These are phyloP conservation scores for Oreortyx pictus DNA, from an alignment of 2,797 vertebrate genomes.

Conservation along the genomic window DNA sequence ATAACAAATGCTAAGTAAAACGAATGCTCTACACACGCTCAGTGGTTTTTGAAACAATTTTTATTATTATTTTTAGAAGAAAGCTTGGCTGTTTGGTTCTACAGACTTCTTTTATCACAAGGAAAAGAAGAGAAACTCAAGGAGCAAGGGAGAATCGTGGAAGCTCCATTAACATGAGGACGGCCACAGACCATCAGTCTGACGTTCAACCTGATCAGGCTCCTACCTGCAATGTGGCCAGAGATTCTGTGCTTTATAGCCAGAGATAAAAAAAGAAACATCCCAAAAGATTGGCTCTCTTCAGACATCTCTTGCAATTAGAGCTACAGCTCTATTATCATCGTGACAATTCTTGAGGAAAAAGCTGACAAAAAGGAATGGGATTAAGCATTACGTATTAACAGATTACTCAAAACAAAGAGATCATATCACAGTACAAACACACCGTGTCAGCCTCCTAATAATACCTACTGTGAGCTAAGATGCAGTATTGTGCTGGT, in stretches of 20 bases:
- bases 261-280: not conserved
- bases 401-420: slow-evolving; percentile 8
- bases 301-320: not conserved
- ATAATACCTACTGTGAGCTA: slow-evolving; percentile 48
- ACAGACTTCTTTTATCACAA: not conserved
- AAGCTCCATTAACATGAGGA: not conserved
- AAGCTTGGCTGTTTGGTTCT: not conserved
- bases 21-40: not conserved
- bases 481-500: not conserved
- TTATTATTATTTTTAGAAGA: not conserved
- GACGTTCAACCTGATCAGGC: not conserved
- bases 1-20: accelerated
- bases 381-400: slow-evolving; percentile 7
- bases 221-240: not conserved
- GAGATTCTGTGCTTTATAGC: not conserved
- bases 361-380: not conserved
- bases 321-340: not conserved
- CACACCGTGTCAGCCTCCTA: not conserved
- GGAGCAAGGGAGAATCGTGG: not conserved
- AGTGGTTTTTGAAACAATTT: not conserved
- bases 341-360: not conserved
- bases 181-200: not conserved
- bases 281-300: not conserved
- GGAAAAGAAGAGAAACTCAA: not conserved
- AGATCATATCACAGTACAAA: slow-evolving; percentile 34